phyloP scores from a whole-genome alignment of 2,888 invertebrate genomes.

The Meloe dianella region DNA sequence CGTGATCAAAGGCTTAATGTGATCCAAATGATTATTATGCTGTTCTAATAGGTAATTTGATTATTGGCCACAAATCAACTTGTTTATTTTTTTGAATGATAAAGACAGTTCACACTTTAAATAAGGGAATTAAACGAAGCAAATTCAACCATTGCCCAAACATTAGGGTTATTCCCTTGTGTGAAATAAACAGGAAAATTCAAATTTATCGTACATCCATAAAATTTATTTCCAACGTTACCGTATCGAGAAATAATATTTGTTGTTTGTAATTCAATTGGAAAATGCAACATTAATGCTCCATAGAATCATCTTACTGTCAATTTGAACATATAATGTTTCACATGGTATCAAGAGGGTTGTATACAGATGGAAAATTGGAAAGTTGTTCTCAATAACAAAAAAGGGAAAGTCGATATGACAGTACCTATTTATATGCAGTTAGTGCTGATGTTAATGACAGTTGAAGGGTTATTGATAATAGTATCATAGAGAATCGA shows the following conservation, averaged over 20 bases:
- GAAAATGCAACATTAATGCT: neutral
- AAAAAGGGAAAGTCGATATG: neutral
- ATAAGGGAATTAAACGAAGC: neutral
- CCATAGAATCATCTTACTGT: neutral
- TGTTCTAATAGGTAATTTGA: neutral
- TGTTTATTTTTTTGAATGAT: neutral
- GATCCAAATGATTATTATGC: neutral
- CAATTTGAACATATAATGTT: neutral
- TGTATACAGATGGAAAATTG: too few species aligned
- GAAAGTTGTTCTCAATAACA: too few species aligned
- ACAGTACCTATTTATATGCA: slow-evolving; percentile 2
- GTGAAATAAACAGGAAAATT: slow-evolving; percentile 1
- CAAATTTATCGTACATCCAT: neutral
- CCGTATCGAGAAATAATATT: neutral
- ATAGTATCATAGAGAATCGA: neutral
- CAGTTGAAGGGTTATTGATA: slow-evolving; percentile 3
- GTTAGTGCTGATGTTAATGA: neutral
- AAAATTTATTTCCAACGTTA: neutral
- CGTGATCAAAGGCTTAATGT: slow-evolving; percentile 1
- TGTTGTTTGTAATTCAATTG: neutral
- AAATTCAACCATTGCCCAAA: neutral
- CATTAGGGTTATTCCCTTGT: neutral
- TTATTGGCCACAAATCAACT: neutral
- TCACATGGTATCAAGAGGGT: neutral
- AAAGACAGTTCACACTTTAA: neutral